Percentiles rank a stretch among this genome's conserved stretches.
phyloP scores from a whole-genome alignment of 2,113 vertebrate species.

The Rhinolophus sinicus region DNA sequence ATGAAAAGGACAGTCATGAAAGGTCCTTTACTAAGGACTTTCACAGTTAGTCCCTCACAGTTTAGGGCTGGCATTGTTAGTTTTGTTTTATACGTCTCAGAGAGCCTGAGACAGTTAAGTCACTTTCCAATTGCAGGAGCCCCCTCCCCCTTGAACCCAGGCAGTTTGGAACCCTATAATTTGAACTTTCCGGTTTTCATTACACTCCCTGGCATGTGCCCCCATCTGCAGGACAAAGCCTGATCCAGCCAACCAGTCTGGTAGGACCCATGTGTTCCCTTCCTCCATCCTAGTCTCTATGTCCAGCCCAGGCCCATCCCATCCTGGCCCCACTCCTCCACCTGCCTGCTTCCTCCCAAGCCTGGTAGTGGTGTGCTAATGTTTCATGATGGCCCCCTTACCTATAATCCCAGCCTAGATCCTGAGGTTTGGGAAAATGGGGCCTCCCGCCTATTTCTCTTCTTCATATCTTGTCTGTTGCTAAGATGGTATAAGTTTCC shows the following conservation, averaged over 20 bases:
- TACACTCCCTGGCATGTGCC: rapidly evolving
- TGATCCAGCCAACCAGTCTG: not conserved
- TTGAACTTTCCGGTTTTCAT: not conserved
- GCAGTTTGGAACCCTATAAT: not conserved
- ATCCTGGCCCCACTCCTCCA: rapidly evolving
- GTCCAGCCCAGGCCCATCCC: not conserved
- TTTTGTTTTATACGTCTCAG: not conserved
- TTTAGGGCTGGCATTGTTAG: not conserved
- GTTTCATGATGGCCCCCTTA: rapidly evolving
- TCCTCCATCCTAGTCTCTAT: not conserved
- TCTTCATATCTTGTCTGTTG: not conserved
- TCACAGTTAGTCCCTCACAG: not conserved
- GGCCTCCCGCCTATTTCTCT: not conserved
- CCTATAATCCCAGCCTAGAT: rapidly evolving
- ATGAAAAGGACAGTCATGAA: not conserved
- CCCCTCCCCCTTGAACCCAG: not conserved
- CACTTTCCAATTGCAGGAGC: not conserved
- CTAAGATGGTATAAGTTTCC: not conserved
- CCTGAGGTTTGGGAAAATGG: not conserved
- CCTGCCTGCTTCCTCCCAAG: rapidly evolving
- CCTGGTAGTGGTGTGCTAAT: rapidly evolving
- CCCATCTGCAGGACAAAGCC: not conserved
- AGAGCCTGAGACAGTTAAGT: not conserved
- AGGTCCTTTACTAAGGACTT: not conserved
- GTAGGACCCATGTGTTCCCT: rapidly evolving